Conservation (phyloP, 2,797 vertebrate species). For the Vultur gryphus region DNA sequence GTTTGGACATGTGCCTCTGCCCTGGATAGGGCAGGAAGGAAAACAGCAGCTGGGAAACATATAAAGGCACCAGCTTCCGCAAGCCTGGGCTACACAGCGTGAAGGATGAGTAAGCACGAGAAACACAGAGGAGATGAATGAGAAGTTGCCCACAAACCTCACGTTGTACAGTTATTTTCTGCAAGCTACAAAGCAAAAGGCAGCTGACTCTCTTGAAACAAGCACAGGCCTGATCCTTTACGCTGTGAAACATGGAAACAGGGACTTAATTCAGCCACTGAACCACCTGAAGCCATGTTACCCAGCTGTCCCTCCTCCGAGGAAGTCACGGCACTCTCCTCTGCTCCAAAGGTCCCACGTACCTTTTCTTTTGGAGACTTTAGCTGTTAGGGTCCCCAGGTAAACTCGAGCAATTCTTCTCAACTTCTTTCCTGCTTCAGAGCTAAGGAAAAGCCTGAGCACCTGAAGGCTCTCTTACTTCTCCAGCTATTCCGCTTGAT, state of each 20-base stretch:
- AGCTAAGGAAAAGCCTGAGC: background rate
- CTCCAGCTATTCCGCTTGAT: background rate
- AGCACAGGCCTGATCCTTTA: background rate
- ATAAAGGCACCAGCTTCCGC: background rate
- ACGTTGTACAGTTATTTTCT: background rate
- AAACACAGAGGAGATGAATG: fast-evolving
- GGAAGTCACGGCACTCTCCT: fast-evolving
- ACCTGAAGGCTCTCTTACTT: background rate
- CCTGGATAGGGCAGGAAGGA: background rate
- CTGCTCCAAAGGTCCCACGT: fast-evolving
- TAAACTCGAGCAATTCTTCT: background rate
- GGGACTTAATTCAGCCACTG: background rate
- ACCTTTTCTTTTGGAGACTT: too few relatives aligned
- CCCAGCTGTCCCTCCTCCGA: background rate
- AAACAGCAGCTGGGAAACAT: background rate
- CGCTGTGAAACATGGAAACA: background rate
- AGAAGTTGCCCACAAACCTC: background rate
- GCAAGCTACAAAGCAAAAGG: background rate
- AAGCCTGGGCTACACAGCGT: fast-evolving
- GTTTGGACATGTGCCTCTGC: background rate
- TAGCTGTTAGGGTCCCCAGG: background rate
- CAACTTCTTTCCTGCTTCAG: background rate
- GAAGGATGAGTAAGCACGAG: background rate
- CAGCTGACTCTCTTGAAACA: background rate
- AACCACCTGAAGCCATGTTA: fast-evolving